These are phyloP conservation scores for Spinus olivaceus DNA, from an alignment of 2,797 vertebrate genomes.

Conservation along the genomic window DNA sequence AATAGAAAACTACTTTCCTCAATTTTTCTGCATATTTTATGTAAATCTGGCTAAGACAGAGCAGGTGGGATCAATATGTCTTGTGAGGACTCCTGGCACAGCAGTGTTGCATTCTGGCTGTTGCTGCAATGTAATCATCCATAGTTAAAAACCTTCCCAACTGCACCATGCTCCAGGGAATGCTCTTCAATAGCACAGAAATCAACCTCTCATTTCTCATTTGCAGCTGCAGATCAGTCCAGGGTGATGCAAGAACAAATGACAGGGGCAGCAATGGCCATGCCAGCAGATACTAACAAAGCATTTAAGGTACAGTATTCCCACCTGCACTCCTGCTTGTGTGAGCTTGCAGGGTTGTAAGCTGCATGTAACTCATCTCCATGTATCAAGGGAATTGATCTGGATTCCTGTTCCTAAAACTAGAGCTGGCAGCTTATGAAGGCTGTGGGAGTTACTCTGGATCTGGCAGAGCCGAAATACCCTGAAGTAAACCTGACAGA, in stretches of 20 bases:
- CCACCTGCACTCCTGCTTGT: neutral
- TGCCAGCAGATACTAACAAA: constrained; percentile 99
- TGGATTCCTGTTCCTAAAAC: neutral
- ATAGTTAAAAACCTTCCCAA: neutral
- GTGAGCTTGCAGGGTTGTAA: neutral
- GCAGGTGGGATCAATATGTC: neutral
- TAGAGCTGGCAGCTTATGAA: neutral
- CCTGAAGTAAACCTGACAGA: neutral
- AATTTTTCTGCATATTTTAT: neutral
- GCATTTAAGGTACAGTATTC: constrained; percentile 89
- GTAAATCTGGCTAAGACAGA: neutral
- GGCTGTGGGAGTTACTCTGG: neutral
- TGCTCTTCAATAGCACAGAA: neutral
- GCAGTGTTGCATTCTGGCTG: neutral
- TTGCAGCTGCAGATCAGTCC: constrained; percentile 91
- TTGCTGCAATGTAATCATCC: neutral
- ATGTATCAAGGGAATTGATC: neutral
- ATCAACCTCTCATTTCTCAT: neutral
- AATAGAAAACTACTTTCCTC: neutral
- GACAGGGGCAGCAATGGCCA: constrained; percentile 98
- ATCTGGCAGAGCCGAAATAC: neutral
- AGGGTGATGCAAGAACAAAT: constrained; percentile 99
- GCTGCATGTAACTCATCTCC: neutral
- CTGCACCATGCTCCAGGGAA: neutral
- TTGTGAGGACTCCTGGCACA: neutral